phyloP scores from a whole-genome alignment of 2,888 invertebrate species.

The Euzophera pinguis region DNA sequence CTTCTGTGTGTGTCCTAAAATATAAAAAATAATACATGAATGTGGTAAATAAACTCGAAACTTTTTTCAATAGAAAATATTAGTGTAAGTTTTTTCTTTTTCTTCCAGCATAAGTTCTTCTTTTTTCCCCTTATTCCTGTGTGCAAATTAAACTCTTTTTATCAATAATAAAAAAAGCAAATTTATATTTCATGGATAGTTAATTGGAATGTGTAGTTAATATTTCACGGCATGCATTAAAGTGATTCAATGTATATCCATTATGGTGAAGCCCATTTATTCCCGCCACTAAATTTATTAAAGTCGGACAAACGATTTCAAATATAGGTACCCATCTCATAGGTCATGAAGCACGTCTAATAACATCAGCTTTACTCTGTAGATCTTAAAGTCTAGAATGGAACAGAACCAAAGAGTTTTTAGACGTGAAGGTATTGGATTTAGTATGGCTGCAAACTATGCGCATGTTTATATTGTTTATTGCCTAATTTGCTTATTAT shows the following conservation, averaged over 20 bases:
- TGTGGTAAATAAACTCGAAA: too few species aligned
- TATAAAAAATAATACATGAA: too few species aligned
- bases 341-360: neutral
- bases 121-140: too few species aligned
- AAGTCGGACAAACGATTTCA: conserved; percentile 1
- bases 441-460: neutral
- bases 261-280: neutral
- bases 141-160: too few species aligned
- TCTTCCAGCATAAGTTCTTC: too few species aligned
- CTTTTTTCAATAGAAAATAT: too few species aligned
- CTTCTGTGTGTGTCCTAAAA: too few species aligned
- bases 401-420: neutral
- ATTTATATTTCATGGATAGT: neutral
- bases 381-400: neutral
- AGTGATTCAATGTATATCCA: neutral
- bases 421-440: neutral
- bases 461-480: neutral
- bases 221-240: neutral
- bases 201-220: neutral
- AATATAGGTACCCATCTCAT: neutral
- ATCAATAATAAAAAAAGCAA: neutral
- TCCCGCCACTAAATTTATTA: neutral
- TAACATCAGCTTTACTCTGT: neutral
- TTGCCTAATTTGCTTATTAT: conserved; percentile 12
- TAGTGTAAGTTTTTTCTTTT: too few species aligned